Evolutionary conservation across 2,113 vertebrate species (phyloP).

Genomic region (Benitochromis conjunctus): DNA sequence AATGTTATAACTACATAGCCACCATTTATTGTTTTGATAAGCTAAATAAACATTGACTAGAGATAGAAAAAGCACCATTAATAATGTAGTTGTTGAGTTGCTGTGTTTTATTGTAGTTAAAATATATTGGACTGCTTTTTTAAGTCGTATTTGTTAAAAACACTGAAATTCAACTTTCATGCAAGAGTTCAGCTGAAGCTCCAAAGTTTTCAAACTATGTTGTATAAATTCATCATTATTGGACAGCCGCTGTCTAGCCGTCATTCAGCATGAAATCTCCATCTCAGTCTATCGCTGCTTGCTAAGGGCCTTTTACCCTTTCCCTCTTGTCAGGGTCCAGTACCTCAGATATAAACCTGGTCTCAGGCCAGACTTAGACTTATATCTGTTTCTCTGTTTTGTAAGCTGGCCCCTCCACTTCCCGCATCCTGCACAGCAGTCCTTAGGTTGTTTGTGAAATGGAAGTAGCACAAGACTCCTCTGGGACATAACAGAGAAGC

Average conservation of each 20-base stretch:
- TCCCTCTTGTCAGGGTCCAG: constrained; percentile 18
- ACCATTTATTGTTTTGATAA: background rate
- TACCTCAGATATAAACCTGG: constrained; percentile 39
- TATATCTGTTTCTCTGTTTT: constrained; percentile 46
- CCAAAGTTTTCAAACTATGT: background rate
- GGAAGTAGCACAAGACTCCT: constrained; percentile 50
- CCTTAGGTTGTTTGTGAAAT: constrained; percentile 71
- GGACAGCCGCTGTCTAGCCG: background rate
- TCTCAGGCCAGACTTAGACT: constrained; percentile 13
- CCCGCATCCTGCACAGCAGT: constrained; percentile 40
- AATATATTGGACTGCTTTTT: background rate
- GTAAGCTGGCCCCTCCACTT: constrained; percentile 51
- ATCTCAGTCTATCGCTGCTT: background rate
- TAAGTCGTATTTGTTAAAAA: background rate
- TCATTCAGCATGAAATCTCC: background rate
- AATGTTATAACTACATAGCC: background rate
- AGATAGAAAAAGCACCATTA: background rate
- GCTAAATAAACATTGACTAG: background rate
- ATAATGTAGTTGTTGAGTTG: background rate
- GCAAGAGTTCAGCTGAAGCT: background rate
- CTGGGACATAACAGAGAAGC: constrained; percentile 57
- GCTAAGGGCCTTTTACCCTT: background rate
- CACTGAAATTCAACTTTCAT: background rate
- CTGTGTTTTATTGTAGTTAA: background rate
- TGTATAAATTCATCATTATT: background rate